These are phyloP conservation scores for Oostethus manadensis DNA, from an alignment of 2,113 vertebrate species.

Conservation along the genomic window DNA sequence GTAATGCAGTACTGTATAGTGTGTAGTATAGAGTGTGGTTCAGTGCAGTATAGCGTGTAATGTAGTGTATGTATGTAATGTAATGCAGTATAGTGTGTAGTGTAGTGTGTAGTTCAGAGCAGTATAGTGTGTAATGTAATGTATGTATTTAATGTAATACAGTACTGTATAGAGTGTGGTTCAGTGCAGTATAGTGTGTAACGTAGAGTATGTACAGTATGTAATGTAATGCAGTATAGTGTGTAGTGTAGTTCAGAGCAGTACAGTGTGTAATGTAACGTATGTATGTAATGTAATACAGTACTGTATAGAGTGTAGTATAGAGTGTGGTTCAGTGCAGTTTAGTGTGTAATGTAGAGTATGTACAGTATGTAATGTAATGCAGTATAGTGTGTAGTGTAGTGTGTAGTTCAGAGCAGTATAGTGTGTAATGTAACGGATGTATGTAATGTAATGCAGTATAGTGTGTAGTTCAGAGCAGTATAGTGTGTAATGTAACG, in stretches of 20 bases:
- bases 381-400: neutral
- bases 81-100: neutral
- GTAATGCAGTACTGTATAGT: too few relatives aligned
- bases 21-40: neutral
- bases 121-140: neutral
- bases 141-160: neutral
- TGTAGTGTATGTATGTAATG: neutral
- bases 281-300: neutral
- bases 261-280: neutral
- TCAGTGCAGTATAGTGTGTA: neutral
- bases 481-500: neutral
- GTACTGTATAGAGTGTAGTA: too few relatives aligned
- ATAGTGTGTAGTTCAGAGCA: neutral
- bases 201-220: too few relatives aligned
- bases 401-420: neutral
- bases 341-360: neutral
- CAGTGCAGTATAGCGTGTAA: neutral
- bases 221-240: too few relatives aligned
- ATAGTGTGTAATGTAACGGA: constrained; percentile 1
- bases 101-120: neutral
- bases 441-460: too few relatives aligned
- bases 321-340: neutral
- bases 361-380: neutral
- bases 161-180: too few relatives aligned
- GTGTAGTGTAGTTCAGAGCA: neutral